Evolutionary conservation across 2,113 vertebrate genomes (phyloP).

Genomic region (Ptyas mucosa): DNA sequence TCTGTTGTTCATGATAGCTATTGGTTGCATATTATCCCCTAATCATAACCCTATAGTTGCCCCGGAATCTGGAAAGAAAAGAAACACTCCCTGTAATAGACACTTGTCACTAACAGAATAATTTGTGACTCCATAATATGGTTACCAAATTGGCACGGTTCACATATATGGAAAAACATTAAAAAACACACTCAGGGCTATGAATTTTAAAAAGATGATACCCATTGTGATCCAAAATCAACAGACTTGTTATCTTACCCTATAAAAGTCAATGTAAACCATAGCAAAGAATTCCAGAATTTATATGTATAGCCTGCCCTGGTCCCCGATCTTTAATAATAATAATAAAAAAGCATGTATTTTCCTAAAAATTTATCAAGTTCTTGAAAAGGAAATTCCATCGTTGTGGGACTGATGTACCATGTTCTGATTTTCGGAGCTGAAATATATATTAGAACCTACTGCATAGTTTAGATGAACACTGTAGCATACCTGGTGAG

Average conservation of each 20-base stretch:
- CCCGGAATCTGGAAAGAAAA: background rate
- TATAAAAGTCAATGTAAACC: background rate
- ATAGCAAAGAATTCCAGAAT: background rate
- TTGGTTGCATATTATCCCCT: no score
- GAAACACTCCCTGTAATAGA: background rate
- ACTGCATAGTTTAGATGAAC: background rate
- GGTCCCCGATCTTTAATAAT: background rate
- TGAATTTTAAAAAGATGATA: no score
- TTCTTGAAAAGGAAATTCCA: background rate
- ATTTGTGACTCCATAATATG: background rate
- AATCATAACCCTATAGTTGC: background rate
- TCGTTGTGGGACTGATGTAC: background rate
- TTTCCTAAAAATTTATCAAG: background rate
- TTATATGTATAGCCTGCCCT: no score
- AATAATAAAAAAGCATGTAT: background rate
- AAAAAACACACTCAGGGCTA: background rate
- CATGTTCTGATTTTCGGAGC: background rate
- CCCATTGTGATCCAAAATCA: background rate
- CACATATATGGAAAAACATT: background rate
- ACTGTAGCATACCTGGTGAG: constrained; percentile 82
- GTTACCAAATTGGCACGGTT: background rate
- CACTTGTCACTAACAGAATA: background rate
- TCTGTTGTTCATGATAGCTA: background rate
- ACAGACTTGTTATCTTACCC: background rate
- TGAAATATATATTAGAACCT: background rate